Conservation (phyloP, 2,113 vertebrate genomes). For the Malaclemys terrapin region DNA sequence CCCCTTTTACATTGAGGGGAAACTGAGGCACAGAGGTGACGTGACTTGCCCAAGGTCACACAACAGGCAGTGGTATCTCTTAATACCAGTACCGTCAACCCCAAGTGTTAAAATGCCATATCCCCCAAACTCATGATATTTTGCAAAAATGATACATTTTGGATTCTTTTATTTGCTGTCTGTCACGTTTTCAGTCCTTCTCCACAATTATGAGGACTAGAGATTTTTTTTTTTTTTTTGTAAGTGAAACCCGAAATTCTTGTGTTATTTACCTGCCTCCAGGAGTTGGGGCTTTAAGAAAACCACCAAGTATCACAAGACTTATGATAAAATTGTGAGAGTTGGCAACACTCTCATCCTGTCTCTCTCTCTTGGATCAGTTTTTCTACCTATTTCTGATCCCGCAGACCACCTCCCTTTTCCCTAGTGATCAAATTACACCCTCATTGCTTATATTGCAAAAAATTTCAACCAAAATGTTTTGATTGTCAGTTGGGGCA, state of each 20-base stretch:
- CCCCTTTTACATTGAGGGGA: background rate
- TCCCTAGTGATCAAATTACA: rapidly evolving
- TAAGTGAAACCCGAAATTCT: background rate
- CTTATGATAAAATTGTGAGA: background rate
- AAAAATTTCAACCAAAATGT: background rate
- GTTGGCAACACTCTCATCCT: background rate
- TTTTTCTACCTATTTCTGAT: background rate
- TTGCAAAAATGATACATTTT: rapidly evolving
- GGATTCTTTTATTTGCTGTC: background rate
- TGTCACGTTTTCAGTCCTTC: background rate
- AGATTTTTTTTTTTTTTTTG: background rate
- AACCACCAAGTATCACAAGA: background rate
- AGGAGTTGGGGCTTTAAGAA: conserved; percentile 30
- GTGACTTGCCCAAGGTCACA: background rate
- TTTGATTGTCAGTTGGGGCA: background rate
- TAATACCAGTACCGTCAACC: rapidly evolving
- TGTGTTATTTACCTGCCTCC: rapidly evolving
- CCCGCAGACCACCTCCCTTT: background rate
- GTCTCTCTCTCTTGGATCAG: background rate
- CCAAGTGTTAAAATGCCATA: background rate
- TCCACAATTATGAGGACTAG: background rate
- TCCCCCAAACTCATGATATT: background rate
- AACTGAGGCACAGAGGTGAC: background rate
- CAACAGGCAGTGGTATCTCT: background rate
- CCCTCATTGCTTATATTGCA: background rate